Conservation (phyloP, 2,797 vertebrate genomes). For the Syncerus caffer region DNA sequence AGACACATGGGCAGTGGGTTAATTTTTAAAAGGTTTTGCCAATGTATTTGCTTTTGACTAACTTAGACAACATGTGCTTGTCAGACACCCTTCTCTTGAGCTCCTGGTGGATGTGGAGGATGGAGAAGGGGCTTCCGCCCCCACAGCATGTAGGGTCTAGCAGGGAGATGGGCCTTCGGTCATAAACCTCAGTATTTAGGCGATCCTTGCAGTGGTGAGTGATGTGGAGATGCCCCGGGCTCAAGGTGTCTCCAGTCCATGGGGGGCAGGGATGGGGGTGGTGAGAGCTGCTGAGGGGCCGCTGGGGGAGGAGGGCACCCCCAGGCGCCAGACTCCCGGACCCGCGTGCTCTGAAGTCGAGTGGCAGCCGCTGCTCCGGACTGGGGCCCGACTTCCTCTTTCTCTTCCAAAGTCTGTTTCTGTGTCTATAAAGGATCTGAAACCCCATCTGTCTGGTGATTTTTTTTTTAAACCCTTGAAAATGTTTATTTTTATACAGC, state of each 20-base stretch:
- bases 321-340: neutral
- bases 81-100: neutral
- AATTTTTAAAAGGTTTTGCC: neutral
- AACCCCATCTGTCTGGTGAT: slow-evolving; percentile 21
- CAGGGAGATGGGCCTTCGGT: neutral
- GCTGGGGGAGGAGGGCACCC: fast-evolving
- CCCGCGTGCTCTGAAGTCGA: neutral
- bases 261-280: neutral
- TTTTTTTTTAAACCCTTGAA: slow-evolving; percentile 20
- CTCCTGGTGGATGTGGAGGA: neutral
- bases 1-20: fast-evolving
- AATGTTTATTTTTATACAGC: neutral
- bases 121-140: too few species aligned
- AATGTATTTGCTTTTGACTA: neutral
- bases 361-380: neutral
- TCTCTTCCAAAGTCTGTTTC: slow-evolving; percentile 31
- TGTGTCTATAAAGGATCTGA: slow-evolving; percentile 27
- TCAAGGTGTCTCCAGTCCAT: fast-evolving
- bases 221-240: fast-evolving
- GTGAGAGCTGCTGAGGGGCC: neutral
- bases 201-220: fast-evolving
- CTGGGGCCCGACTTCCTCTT: neutral
- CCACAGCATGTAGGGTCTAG: neutral
- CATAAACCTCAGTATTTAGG: too few species aligned
- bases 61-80: neutral